Evolutionary conservation across 2,113 vertebrate species (phyloP).

Genomic region (Siniperca chuatsi): DNA sequence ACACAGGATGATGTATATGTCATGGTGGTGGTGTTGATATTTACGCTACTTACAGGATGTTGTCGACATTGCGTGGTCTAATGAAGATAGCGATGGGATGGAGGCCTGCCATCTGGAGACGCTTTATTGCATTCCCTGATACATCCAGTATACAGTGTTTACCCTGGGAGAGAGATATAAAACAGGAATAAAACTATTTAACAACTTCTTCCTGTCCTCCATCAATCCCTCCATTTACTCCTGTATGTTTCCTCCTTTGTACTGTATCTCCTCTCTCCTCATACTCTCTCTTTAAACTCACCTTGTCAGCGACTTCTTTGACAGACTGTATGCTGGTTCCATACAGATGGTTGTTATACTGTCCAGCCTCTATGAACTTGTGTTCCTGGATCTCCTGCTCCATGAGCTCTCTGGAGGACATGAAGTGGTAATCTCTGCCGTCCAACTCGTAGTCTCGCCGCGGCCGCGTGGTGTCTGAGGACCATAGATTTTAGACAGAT

Average conservation of each 20-base stretch:
- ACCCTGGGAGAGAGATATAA: conserved; percentile 82
- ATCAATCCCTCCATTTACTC: not conserved
- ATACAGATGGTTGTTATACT: conserved; percentile 98
- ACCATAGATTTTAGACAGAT: not conserved
- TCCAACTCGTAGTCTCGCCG: conserved; percentile 97
- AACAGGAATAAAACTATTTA: not conserved
- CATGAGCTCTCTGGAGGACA: conserved; percentile 96
- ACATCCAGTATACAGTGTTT: conserved; percentile 99
- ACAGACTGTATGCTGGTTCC: conserved; percentile 98
- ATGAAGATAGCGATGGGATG: conserved; percentile 95
- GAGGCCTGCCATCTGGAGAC: conserved; percentile 94
- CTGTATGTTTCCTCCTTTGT: not conserved
- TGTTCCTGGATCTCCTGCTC: conserved; percentile 98
- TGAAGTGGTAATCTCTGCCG: conserved; percentile 97
- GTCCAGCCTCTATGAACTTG: conserved; percentile 98
- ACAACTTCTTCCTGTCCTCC: not conserved
- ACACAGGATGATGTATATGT: not conserved
- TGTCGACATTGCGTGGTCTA: conserved; percentile 94
- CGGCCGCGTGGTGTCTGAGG: conserved; percentile 95
- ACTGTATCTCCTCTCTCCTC: not conserved
- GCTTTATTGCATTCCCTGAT: conserved; percentile 98
- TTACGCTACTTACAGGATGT: conserved; percentile 91
- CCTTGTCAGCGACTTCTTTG: conserved; percentile 96
- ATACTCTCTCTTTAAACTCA: conserved; percentile 60
- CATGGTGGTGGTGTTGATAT: not conserved